phyloP scores from a whole-genome alignment of 2,888 invertebrate species.

The Drymonia ruficornis region DNA sequence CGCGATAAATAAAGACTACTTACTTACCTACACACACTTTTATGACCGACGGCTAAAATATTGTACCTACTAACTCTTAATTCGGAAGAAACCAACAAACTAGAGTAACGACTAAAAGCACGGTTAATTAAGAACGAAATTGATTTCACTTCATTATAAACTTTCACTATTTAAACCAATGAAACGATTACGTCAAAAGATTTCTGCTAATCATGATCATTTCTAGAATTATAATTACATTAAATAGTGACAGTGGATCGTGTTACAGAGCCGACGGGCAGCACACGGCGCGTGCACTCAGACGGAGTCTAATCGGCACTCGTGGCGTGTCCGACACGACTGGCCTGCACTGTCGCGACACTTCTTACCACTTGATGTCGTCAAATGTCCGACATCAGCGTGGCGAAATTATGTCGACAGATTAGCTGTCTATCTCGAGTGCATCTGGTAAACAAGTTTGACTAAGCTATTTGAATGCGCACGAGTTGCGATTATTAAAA shows the following conservation, averaged over 20 bases:
- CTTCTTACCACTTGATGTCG: conserved; percentile 19
- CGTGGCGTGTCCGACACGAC: conserved; percentile 63
- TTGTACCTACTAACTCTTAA: no score
- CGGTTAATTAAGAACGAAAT: background rate
- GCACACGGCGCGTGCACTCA: conserved; percentile 70
- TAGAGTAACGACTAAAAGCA: background rate
- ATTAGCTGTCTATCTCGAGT: conserved; percentile 9
- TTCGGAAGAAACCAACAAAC: no score
- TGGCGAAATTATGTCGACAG: conserved; percentile 18
- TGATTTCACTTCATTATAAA: background rate
- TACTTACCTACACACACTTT: background rate
- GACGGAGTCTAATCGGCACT: conserved; percentile 68
- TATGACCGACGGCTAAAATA: no score
- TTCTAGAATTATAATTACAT: conserved; percentile 37
- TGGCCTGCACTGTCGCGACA: conserved; percentile 34
- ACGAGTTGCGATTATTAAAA: background rate
- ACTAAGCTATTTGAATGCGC: conserved; percentile 23
- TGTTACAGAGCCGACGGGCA: conserved; percentile 65
- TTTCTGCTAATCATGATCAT: conserved; percentile 33
- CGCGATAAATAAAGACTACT: background rate
- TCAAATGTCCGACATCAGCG: conserved; percentile 7
- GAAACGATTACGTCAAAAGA: conserved; percentile 27
- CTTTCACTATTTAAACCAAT: conserved; percentile 7
- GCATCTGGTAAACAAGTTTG: conserved; percentile 18
- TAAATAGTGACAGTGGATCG: conserved; percentile 59